Base-by-base conservation (phyloP, 2,797 vertebrate species). In the Danio albolineatus region DNA sequence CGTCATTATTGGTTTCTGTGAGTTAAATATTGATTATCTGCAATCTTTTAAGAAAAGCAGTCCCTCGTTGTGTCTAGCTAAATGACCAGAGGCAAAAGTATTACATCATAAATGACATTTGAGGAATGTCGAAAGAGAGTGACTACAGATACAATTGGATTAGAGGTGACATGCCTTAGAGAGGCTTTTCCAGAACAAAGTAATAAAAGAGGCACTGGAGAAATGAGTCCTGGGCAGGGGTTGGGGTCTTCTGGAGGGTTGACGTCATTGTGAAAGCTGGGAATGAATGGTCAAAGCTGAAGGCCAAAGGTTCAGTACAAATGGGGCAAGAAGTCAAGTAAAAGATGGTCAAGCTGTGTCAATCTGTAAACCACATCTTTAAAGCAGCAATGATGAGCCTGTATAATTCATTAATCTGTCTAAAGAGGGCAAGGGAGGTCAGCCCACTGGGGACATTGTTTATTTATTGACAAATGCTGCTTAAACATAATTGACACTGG, bases 61-160 rank as follows among this genome's bases (percentile, higher is more conserved):
- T 48, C 48, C 2, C 13, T 48, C 28, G 19, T 66, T 48, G 14
- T 48, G 13, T 48, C 13, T 14, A 48, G 19, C 13, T 14, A 13
- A 57, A 28, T 7, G 8, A 53, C 28, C 48, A 38, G 16, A 13
- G 66, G 28, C 9, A 10, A 69, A 69, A 53, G 5, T 39, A 53
- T 38, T 39, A n/a, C 28, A 70, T 70, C 28, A 70, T 70, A 38
- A 39, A 70, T 70, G 9, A 53, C 66, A 53, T 53, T 69, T 38
- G 36, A 10, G 36, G 21, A 49, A 49, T 9, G 64, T 66, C 44
- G 28, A 46, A 7, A 7, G 7, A n/a, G 66, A 17, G 14, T 53
- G 66, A 70, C 28, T 39, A 53, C 21, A 53, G 10, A 69, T 67
- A 51, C 65, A 69, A 8, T 12, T 51, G 51, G 10, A 53, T 70